These are phyloP conservation scores for Sinohyriopsis cumingii DNA, from an alignment of 2,888 invertebrate genomes.

Conservation along the genomic window DNA sequence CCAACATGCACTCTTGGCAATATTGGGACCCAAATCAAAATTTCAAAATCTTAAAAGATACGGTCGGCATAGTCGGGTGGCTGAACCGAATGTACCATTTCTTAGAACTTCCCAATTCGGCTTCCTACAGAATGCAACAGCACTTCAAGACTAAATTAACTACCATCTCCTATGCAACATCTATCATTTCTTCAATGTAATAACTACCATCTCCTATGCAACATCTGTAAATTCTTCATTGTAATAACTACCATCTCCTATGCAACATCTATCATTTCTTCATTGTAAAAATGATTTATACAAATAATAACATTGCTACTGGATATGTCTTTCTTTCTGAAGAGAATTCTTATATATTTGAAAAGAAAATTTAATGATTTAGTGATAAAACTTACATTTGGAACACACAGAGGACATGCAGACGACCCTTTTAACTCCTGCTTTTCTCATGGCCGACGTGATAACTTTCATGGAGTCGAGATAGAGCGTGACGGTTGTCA, in stretches of 20 bases:
- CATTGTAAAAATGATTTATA: not conserved
- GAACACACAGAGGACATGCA: slow-evolving; percentile 58
- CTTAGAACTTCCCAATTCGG: no score
- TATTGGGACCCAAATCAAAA: no score
- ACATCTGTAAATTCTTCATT: slow-evolving; percentile 1
- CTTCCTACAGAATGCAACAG: no score
- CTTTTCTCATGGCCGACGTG: slow-evolving; percentile 54
- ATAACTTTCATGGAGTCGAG: slow-evolving; percentile 52
- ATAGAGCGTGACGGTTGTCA: slow-evolving; percentile 55
- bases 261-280: slow-evolving; percentile 1
- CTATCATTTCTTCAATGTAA: not conserved
- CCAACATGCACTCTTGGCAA: no score
- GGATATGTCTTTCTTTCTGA: not conserved
- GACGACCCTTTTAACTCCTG: slow-evolving; percentile 50
- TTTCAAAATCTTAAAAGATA: no score
- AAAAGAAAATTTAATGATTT: not conserved
- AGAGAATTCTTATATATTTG: not conserved
- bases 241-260: not conserved
- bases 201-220: not conserved
- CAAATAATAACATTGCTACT: no score
- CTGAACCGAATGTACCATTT: no score
- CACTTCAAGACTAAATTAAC: not conserved
- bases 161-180: not conserved
- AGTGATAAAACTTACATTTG: slow-evolving; percentile 44
- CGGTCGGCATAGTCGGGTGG: no score